Evolutionary conservation across 2,888 invertebrate genomes (phyloP).

Genomic region (Terebella lapidaria): DNA sequence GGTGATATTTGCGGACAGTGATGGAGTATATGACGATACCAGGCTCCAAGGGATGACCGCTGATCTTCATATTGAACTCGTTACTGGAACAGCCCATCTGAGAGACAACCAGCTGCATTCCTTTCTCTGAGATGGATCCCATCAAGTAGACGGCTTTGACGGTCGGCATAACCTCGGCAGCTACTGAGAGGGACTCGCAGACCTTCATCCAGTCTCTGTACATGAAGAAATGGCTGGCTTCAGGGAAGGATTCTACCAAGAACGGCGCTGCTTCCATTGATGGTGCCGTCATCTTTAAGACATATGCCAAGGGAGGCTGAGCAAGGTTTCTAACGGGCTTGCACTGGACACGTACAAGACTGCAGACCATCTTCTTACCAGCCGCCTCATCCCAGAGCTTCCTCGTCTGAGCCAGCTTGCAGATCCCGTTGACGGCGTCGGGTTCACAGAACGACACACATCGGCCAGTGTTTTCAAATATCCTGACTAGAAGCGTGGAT

Average conservation of each 20-base stretch:
- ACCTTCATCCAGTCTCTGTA: background rate
- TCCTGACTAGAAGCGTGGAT: background rate
- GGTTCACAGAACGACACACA: slow-evolving; percentile 1
- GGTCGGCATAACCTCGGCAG: background rate
- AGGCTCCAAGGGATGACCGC: background rate
- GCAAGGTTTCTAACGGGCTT: background rate
- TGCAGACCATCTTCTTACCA: background rate
- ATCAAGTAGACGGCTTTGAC: background rate
- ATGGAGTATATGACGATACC: background rate
- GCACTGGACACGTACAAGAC: background rate
- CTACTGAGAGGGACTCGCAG: background rate
- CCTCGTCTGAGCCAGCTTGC: background rate
- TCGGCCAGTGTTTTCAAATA: background rate
- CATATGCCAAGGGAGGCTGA: background rate
- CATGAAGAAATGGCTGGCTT: slow-evolving; percentile 1
- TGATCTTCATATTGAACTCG: background rate
- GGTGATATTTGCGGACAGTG: background rate
- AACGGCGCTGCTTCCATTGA: background rate
- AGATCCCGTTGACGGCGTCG: background rate
- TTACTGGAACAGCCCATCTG: background rate
- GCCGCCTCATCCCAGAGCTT: background rate
- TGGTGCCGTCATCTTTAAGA: background rate
- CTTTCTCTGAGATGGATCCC: background rate
- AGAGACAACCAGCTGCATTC: background rate
- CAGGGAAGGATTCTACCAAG: background rate